A percentile compares a stretch with the other conserved stretches of the same genome.
Conservation (phyloP, 2,797 vertebrate species). For the Salmo trutta region DNA sequence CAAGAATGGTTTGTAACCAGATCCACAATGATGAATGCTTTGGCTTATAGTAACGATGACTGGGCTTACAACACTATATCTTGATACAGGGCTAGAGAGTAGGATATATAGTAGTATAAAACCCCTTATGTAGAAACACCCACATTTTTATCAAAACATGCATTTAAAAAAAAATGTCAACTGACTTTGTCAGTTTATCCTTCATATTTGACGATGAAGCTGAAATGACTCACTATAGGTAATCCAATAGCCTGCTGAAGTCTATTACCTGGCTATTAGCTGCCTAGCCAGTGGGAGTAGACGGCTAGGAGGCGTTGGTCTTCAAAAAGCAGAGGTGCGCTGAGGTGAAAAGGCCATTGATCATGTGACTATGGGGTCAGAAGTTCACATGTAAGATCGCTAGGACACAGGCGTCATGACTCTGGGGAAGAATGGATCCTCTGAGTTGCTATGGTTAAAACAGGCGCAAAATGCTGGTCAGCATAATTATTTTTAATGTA, state of each 20-base stretch:
- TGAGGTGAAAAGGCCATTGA: constrained; percentile 28
- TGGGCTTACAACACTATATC: too few relatives aligned
- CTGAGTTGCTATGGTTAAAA: constrained; percentile 12
- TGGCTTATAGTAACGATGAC: neutral
- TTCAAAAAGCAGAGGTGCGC: neutral
- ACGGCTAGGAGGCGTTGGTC: neutral
- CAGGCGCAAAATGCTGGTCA: constrained; percentile 10
- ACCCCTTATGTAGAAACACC: too few relatives aligned
- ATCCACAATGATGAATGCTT: neutral
- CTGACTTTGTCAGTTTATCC: neutral
- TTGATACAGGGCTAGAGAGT: constrained; percentile 59
- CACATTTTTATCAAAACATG: too few relatives aligned
- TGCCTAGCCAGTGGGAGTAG: neutral
- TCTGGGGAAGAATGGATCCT: constrained; percentile 32
- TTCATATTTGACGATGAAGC: neutral
- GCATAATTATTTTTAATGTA: neutral
- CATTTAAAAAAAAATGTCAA: neutral
- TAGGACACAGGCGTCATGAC: constrained; percentile 41
- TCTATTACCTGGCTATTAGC: neutral
- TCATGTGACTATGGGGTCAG: constrained; percentile 41
- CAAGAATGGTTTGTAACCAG: neutral
- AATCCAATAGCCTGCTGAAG: neutral
- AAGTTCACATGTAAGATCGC: constrained; percentile 46
- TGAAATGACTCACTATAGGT: neutral
- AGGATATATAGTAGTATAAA: too few relatives aligned